Conservation (phyloP, 64 coral and sea anemone species). For the Hydrozoanthus tunicans region DNA sequence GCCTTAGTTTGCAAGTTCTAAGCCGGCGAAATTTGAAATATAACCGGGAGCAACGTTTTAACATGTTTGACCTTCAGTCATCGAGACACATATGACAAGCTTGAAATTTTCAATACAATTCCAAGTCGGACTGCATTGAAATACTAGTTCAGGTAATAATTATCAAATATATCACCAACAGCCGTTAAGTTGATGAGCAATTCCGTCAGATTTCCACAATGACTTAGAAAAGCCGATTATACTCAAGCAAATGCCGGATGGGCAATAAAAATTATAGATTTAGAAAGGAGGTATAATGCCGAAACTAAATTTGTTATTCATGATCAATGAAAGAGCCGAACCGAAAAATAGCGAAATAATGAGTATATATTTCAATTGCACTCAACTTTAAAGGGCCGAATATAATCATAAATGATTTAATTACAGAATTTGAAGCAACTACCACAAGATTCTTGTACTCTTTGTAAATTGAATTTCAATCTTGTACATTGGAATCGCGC, state of each 20-base stretch:
- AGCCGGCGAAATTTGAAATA: background rate
- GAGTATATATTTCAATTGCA: background rate
- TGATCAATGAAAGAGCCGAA: background rate
- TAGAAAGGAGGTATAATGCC: too few species aligned
- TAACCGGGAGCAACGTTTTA: background rate
- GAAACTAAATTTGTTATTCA: background rate
- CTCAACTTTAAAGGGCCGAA: constrained; percentile 30
- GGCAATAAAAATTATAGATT: too few species aligned
- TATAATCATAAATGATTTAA: constrained; percentile 17
- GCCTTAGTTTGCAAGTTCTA: background rate
- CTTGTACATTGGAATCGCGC: background rate
- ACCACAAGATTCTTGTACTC: constrained; percentile 21
- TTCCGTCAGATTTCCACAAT: constrained; percentile 12
- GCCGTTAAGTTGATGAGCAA: background rate
- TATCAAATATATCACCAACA: background rate
- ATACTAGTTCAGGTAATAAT: background rate
- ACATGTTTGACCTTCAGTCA: background rate
- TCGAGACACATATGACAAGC: background rate
- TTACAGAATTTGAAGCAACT: constrained; percentile 39
- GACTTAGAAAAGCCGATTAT: constrained; percentile 6
- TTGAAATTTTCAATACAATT: constrained; percentile 26
- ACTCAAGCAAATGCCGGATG: background rate
- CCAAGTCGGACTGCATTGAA: constrained; percentile 1
- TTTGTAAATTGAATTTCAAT: too few species aligned
- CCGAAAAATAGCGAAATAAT: background rate